A percentile compares a stretch with the other conserved stretches of the same genome.
Conservation (phyloP, 2,797 vertebrate genomes). For the Notamacropus eugenii region DNA sequence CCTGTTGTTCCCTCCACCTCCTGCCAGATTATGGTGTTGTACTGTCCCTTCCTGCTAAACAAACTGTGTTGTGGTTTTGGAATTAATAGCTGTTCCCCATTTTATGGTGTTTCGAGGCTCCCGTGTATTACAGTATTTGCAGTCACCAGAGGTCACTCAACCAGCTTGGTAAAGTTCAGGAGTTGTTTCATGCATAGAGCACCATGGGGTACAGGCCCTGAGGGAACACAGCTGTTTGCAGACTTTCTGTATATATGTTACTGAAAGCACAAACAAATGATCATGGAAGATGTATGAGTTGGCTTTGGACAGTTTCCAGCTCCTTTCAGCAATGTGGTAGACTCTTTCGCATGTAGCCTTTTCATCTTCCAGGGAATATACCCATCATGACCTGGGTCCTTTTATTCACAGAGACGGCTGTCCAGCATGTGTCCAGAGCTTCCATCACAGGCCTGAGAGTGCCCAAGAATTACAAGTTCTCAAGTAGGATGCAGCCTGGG, state of each 20-base stretch:
- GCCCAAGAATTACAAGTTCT: neutral
- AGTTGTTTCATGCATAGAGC: neutral
- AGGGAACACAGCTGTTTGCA: conserved; percentile 55
- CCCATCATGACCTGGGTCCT: neutral
- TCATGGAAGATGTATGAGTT: conserved; percentile 38
- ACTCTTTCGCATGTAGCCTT: conserved; percentile 38
- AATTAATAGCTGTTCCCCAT: conserved; percentile 29
- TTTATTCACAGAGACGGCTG: conserved; percentile 15
- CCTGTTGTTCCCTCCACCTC: conserved; percentile 48
- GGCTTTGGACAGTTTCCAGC: conserved; percentile 65
- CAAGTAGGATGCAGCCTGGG: neutral
- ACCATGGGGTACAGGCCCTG: neutral
- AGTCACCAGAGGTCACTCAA: conserved; percentile 15
- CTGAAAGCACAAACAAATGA: conserved; percentile 19
- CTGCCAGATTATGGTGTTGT: conserved; percentile 32
- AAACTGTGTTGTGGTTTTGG: conserved; percentile 50
- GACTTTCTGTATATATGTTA: neutral
- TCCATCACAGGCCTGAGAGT: neutral
- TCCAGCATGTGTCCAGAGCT: neutral
- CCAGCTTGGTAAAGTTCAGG: neutral
- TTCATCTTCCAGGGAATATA: conserved; percentile 33
- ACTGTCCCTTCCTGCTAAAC: conserved; percentile 53
- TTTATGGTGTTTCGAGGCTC: conserved; percentile 32
- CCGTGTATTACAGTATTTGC: neutral
- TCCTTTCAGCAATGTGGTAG: conserved; percentile 1